Percentiles rank a stretch among this genome's conserved stretches.
Evolutionary conservation across 2,888 invertebrate species (phyloP).

Genomic region (Andricus curvator): DNA sequence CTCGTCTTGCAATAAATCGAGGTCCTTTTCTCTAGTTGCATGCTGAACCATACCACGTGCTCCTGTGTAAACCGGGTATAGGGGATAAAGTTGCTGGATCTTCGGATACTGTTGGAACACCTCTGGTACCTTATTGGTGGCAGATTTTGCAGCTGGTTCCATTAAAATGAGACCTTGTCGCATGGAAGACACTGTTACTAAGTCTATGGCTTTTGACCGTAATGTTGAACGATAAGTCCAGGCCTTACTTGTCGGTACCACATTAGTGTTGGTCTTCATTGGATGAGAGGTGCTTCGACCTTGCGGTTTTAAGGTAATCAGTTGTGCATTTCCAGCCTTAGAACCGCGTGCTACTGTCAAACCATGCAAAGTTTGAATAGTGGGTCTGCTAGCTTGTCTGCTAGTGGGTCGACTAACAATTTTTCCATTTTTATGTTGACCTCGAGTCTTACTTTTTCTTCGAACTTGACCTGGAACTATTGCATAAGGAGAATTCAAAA

Average conservation of each 20-base stretch:
- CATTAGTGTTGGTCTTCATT: conserved; percentile 47
- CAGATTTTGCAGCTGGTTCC: conserved; percentile 75
- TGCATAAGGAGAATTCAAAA: conserved; percentile 67
- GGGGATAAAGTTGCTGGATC: conserved; percentile 88
- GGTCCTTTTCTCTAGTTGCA: conserved; percentile 71
- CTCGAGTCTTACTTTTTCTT: conserved; percentile 69
- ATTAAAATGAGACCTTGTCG: conserved; percentile 75
- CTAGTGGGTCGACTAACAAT: conserved; percentile 70
- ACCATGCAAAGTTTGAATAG: conserved; percentile 80
- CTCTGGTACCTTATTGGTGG: conserved; percentile 82
- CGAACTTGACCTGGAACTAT: conserved; percentile 63
- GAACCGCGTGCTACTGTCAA: conserved; percentile 74
- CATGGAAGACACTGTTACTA: conserved; percentile 67
- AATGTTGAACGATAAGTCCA: conserved; percentile 41
- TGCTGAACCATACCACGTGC: conserved; percentile 70
- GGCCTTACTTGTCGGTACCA: conserved; percentile 42
- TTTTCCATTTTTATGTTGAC: conserved; percentile 74
- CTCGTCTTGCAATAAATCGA: conserved; percentile 73
- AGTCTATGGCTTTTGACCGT: conserved; percentile 62
- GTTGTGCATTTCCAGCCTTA: conserved; percentile 61
- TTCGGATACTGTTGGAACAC: conserved; percentile 87
- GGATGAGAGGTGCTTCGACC: conserved; percentile 60
- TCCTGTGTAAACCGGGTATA: conserved; percentile 72
- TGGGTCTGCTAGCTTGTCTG: conserved; percentile 75
- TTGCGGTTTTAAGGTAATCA: conserved; percentile 64